These are phyloP conservation scores for Laticauda laticaudata DNA, from an alignment of 2,113 vertebrate species.

Conservation along the genomic window DNA sequence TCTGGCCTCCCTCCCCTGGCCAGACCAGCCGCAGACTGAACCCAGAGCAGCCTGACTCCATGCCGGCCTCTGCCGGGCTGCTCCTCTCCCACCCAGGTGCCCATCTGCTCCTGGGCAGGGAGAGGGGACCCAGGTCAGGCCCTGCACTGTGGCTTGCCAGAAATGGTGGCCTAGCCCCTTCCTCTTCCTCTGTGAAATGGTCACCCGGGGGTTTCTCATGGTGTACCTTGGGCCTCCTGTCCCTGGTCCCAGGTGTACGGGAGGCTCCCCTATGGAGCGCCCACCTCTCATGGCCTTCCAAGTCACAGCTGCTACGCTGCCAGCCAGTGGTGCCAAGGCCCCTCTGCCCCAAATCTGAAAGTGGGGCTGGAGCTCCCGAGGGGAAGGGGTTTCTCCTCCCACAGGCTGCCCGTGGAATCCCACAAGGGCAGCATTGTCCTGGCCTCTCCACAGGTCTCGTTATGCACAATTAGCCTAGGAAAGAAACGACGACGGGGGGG, in stretches of 20 bases:
- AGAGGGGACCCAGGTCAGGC: rapidly evolving
- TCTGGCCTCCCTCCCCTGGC: conserved; percentile 59
- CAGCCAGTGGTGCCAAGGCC: no score
- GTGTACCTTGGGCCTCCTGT: background rate
- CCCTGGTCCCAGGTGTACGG: background rate
- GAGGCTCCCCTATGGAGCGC: background rate
- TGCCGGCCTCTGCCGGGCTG: background rate
- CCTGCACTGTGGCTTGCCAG: background rate
- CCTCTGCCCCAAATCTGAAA: no score
- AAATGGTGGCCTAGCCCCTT: background rate
- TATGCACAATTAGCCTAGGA: no score
- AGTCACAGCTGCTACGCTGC: background rate
- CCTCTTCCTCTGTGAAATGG: background rate
- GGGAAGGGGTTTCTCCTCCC: background rate
- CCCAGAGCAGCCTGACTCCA: background rate
- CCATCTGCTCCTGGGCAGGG: background rate
- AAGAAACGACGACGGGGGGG: no score
- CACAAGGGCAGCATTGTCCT: background rate
- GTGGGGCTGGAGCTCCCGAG: background rate
- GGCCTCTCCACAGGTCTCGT: rapidly evolving
- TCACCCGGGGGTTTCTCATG: background rate
- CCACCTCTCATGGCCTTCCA: background rate
- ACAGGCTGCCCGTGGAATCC: background rate
- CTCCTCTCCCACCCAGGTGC: background rate
- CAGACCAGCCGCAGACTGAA: conserved; percentile 79